phyloP scores from a whole-genome alignment of 2,797 vertebrate genomes.

The Melanotaenia pygmaea region DNA sequence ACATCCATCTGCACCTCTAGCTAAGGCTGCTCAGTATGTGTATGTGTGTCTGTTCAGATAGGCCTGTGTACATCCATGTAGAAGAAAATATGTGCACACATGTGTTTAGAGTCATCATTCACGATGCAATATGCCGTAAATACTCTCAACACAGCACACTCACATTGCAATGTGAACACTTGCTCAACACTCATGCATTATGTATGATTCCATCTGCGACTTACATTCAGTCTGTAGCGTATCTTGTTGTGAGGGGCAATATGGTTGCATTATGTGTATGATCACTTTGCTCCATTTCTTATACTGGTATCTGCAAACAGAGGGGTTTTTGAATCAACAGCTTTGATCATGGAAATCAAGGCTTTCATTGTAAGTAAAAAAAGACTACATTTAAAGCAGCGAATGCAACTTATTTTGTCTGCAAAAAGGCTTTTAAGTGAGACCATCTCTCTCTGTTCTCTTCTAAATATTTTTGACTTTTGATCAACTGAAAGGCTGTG shows the following conservation, averaged over 20 bases:
- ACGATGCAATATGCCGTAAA: slow-evolving; percentile 68
- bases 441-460: slow-evolving; percentile 28
- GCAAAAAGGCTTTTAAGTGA: slow-evolving; percentile 15
- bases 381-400: neutral
- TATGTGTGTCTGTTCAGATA: slow-evolving; percentile 4
- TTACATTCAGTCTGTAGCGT: slow-evolving; percentile 54
- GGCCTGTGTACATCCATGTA: slow-evolving; percentile 13
- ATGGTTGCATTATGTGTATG: slow-evolving; percentile 44
- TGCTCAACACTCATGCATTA: slow-evolving; percentile 75
- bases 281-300: slow-evolving; percentile 47
- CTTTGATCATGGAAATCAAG: slow-evolving; percentile 1
- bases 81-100: slow-evolving; percentile 23
- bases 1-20: slow-evolving; percentile 18
- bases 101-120: slow-evolving; percentile 60
- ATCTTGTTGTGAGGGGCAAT: slow-evolving; percentile 57
- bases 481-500: slow-evolving; percentile 24
- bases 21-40: slow-evolving; percentile 12
- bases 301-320: slow-evolving; percentile 4
- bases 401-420: slow-evolving; percentile 13
- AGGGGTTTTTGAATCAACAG: neutral
- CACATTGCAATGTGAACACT: slow-evolving; percentile 65
- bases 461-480: slow-evolving; percentile 41
- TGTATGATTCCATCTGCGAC: slow-evolving; percentile 73
- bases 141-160: slow-evolving; percentile 63
- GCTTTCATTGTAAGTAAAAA: neutral